A percentile compares a stretch with the other conserved stretches of the same genome.
phyloP scores from a whole-genome alignment of 2,888 invertebrate genomes.

The Toxonevra muliebris region DNA sequence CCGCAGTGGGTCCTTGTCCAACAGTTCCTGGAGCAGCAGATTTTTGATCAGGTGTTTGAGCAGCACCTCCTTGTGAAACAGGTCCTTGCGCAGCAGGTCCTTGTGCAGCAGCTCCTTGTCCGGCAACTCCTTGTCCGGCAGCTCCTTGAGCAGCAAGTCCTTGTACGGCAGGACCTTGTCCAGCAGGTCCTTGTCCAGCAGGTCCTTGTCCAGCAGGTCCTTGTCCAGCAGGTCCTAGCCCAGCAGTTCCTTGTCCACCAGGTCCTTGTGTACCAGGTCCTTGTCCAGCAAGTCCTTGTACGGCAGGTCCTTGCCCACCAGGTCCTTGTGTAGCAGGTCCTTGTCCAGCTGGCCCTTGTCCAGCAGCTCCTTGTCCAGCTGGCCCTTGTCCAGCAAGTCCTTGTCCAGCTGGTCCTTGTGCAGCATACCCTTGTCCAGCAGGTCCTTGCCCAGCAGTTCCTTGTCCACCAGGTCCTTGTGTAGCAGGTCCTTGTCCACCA shows the following conservation, averaged over 20 bases:
- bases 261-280: background rate
- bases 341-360: too few species aligned
- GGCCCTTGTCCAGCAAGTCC: too few species aligned
- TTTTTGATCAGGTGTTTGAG: constrained; percentile 12
- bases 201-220: background rate
- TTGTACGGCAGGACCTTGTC: background rate
- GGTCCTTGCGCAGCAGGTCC: background rate
- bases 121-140: background rate
- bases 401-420: too few species aligned
- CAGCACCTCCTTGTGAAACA: background rate
- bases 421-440: too few species aligned
- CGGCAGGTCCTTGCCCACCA: background rate
- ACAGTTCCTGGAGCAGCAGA: background rate
- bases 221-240: background rate
- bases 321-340: background rate
- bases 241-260: background rate
- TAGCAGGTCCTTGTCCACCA: background rate
- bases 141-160: background rate
- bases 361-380: too few species aligned
- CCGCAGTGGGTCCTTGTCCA: background rate
- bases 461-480: background rate
- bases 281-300: background rate
- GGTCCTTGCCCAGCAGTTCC: too few species aligned
- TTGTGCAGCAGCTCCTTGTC: background rate
- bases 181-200: background rate